A percentile compares a stretch with the other conserved stretches of the same genome.
Evolutionary conservation across 2,888 invertebrate genomes (phyloP).

Genomic region (Girardia tigrina): DNA sequence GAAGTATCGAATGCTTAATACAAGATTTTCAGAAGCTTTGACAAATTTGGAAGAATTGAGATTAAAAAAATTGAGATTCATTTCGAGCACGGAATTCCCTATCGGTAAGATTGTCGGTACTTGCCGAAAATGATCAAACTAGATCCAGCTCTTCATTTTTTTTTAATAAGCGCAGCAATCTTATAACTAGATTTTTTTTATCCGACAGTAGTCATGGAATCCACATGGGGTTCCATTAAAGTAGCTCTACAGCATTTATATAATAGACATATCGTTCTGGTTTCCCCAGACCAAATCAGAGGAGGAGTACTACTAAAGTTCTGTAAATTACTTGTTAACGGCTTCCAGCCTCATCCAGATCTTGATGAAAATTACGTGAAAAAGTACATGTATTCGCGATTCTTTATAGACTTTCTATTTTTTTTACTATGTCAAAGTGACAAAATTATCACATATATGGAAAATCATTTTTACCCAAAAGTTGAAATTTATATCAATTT

Average conservation of each 20-base stretch:
- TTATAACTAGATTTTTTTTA: not conserved
- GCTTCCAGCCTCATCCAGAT: not conserved
- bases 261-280: not conserved
- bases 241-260: not conserved
- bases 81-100: too few relatives aligned
- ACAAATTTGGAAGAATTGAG: too few relatives aligned
- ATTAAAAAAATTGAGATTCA: too few relatives aligned
- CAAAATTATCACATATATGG: not conserved
- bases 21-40: too few relatives aligned
- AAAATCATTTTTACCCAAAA: not conserved
- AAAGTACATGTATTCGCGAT: not conserved
- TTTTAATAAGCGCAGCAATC: not conserved
- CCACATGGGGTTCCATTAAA: not conserved
- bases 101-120: too few relatives aligned
- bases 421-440: not conserved
- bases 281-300: not conserved
- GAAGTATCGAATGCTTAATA: too few relatives aligned
- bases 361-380: slow-evolving; percentile 1
- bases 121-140: too few relatives aligned
- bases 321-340: slow-evolving; percentile 8
- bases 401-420: not conserved
- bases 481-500: not conserved
- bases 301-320: not conserved
- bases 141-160: slow-evolving; percentile 5
- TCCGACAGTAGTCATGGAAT: not conserved